Evolutionary conservation across 2,113 vertebrate genomes (phyloP), one percentile per base, ranked within the genome.

Genomic region (Riparia riparia): DNA sequence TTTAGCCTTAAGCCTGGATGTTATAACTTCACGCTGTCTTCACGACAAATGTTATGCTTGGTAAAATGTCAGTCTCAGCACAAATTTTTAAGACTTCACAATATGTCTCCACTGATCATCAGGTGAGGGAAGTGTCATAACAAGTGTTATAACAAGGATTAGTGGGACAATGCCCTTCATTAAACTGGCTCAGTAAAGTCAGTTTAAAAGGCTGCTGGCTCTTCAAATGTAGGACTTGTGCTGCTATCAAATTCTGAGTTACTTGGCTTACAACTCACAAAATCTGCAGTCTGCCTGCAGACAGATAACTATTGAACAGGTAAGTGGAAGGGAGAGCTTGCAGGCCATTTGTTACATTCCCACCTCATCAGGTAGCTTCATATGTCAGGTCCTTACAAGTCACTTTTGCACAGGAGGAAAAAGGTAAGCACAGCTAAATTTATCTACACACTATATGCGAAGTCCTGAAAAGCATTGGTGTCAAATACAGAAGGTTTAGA

Each of bases 1-100:
- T 61, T 88, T 90, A 86, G 74, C 86, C 93, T 93, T 93, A 61
- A 85, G 39, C 74, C 92, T 82, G 57, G 44, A 85, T 94, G 63
- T 54, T 92, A 56, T 70, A 81, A 92, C 68, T 92, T 94, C 34
- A 80, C 45, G 13, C 42, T 2, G 15, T 54, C 34, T 68, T 85
- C n/a, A 70, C 42, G 44, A 57, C 31, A 85, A 70, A 32, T 56
- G 6, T 44, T 92, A 14, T 58, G 7, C 44, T 78, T 71, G 21
- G 32, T 61, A 70, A 65, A 24, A 37, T 2, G 2, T 39, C 7
- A 0, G 8, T 32, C 54, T 70, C 51, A 56, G 45, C 7, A 73
- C 24, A 77, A 49, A 70, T 32, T 58, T 80, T 63, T 28, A 61
- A 93, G 56, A 26, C 50, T 73, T 82, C 34, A 50, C 19, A 42